These are phyloP conservation scores for Stratiomys singularior DNA, from an alignment of 2,888 invertebrate genomes.

Conservation along the genomic window DNA sequence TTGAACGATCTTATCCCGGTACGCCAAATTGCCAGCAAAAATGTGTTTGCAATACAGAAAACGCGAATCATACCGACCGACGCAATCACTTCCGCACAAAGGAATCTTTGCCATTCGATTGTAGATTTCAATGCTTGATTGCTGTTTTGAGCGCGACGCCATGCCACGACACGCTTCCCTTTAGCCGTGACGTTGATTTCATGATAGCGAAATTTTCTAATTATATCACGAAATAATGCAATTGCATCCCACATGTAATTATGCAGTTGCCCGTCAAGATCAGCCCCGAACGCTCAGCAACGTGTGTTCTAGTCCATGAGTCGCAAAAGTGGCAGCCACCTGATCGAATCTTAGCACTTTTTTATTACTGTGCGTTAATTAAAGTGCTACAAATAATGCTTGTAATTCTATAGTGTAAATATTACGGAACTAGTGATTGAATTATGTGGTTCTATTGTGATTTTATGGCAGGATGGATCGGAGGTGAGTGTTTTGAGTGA, in stretches of 20 bases:
- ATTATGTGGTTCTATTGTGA: constrained; percentile 66
- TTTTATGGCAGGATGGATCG: constrained; percentile 70
- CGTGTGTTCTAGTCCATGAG: neutral
- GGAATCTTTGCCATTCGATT: neutral
- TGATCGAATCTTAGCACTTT: neutral
- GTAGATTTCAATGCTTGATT: neutral
- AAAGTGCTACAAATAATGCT: neutral
- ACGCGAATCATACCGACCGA: too few species aligned
- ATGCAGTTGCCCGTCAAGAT: neutral
- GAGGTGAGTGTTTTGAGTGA: constrained; percentile 61
- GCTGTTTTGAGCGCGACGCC: neutral
- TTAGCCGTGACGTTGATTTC: neutral
- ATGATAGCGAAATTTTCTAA: neutral
- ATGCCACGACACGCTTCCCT: neutral
- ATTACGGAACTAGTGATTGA: neutral
- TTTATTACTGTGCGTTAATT: neutral
- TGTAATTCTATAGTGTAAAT: neutral
- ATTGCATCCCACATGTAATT: neutral
- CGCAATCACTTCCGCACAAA: neutral
- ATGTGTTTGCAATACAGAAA: too few species aligned
- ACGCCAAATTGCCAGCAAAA: too few species aligned
- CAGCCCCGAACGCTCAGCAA: neutral
- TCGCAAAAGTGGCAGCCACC: constrained; percentile 6
- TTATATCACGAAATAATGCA: constrained; percentile 1
- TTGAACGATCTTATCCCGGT: too few species aligned